Evolutionary conservation across 2,113 vertebrate species (phyloP).

Genomic region (Charadrius vociferus): DNA sequence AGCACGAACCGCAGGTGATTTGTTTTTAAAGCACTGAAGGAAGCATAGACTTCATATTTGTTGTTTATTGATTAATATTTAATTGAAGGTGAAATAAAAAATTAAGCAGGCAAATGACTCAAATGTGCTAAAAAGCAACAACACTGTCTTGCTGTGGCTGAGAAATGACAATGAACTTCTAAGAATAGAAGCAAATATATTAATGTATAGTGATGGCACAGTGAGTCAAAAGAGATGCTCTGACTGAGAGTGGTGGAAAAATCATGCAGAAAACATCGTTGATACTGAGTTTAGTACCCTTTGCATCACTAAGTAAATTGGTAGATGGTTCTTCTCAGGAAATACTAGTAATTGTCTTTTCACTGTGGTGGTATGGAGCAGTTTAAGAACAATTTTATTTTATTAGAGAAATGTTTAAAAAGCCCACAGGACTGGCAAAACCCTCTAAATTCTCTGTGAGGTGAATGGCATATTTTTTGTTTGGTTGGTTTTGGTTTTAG

Average conservation of each 20-base stretch:
- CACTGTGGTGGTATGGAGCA: not conserved
- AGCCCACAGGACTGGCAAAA: not conserved
- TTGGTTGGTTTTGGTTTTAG: not conserved
- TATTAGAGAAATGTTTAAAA: not conserved
- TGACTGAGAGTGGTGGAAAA: not conserved
- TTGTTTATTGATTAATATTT: conserved; percentile 55
- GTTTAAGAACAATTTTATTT: not conserved
- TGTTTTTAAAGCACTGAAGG: not conserved
- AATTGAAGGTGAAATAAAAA: conserved; percentile 46
- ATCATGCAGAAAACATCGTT: not conserved
- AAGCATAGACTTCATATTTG: not conserved
- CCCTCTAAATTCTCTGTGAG: not conserved
- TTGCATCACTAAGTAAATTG: not conserved
- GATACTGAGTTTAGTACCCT: not conserved
- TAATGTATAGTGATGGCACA: not conserved
- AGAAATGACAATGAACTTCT: not conserved
- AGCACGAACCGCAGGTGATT: not conserved
- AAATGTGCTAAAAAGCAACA: not conserved
- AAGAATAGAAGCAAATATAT: not conserved
- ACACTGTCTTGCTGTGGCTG: not conserved
- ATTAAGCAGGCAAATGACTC: conserved; percentile 36
- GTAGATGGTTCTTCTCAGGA: not conserved
- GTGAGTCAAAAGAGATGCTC: not conserved
- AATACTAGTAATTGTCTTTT: not conserved
- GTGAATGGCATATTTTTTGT: not conserved